Evolutionary conservation across 1,140 invertebrate genomes (phyloP), one percentile per base, ranked within the genome.

Genomic region (Trypoxylus dichotomus): DNA sequence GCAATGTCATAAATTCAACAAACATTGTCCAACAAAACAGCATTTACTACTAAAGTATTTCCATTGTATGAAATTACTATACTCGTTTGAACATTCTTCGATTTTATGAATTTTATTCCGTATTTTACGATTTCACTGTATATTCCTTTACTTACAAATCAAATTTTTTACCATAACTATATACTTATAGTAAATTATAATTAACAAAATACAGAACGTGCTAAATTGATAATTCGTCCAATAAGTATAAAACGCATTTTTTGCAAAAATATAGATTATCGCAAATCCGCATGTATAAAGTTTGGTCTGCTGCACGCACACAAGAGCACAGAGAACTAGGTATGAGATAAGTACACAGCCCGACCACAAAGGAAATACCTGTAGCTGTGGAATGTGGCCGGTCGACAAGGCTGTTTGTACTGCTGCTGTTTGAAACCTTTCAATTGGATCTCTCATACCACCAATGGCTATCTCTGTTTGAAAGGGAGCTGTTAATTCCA

Each of bases 341-440:
- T 29, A 68, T 68, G 27, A 68, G 24, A 24, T 68, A 29, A 68
- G 60, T 68, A 68, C 60, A 68, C 60, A 68, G 60, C 60, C 2
- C 60, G 24, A 24, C 60, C 60, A 68, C 60, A 68, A 68, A 68
- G 60, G 60, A 68, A 68, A 68, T 68, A 68, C 60, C 60, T 68
- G 60, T 68, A 68, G 60, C 60, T 68, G 60, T 68, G 60, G 60
- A 68, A 68, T 68, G 60, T 68, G 60, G 21, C 60, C 60, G 60
- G 21, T 29, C 60, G 24, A 24, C 60, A 68, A 68, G 60, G 60
- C 60, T 68, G 60, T 68, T 68, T 68, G 60, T 68, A 68, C 27
- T 68, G 60, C 60, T 68, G 47, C 60, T 24, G 60, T 68, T 68
- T 68, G 60, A 68, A 68, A 68, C 60, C 60, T 68, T 68, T 68